Percentiles rank a stretch among this genome's conserved stretches.
Conservation (phyloP, 2,797 vertebrate genomes). For the Ctenosaura bakeri region DNA sequence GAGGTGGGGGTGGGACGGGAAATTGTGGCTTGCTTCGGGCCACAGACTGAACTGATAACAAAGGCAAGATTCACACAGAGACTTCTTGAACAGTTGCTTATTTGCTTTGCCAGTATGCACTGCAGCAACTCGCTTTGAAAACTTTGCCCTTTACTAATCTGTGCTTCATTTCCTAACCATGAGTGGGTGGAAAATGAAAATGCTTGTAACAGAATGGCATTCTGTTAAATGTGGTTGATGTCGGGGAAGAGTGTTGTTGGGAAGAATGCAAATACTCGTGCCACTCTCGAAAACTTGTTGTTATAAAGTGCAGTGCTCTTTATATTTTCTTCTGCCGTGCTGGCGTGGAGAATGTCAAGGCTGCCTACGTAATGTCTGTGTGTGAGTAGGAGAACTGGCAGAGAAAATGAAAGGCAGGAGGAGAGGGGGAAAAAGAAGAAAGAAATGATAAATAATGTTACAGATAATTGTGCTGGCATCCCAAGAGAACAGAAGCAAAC, state of each 20-base stretch:
- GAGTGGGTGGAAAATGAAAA: constrained; percentile 10
- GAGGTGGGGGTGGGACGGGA: too few species aligned
- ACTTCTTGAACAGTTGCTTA: neutral
- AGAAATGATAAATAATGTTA: constrained; percentile 34
- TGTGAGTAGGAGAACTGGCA: constrained; percentile 58
- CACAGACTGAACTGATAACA: neutral
- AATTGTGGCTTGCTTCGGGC: neutral
- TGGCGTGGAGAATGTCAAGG: constrained; percentile 27
- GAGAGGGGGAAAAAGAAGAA: neutral
- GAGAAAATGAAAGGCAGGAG: constrained; percentile 48
- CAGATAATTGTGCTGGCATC: constrained; percentile 43
- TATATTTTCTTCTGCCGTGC: constrained; percentile 63
- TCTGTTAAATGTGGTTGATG: neutral
- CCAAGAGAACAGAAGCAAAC: constrained; percentile 45
- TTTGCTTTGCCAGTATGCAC: neutral
- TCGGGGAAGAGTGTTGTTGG: constrained; percentile 49
- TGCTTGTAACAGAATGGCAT: too few species aligned
- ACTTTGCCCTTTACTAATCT: neutral
- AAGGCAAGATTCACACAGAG: neutral
- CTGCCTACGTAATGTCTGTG: constrained; percentile 44
- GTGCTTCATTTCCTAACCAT: neutral
- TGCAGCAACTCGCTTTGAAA: neutral
- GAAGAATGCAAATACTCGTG: constrained; percentile 50
- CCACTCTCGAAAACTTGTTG: constrained; percentile 25
- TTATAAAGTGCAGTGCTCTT: constrained; percentile 27